Base-by-base conservation (phyloP, 2,797 vertebrate genomes). In the Notoglanidium macrostoma region DNA sequence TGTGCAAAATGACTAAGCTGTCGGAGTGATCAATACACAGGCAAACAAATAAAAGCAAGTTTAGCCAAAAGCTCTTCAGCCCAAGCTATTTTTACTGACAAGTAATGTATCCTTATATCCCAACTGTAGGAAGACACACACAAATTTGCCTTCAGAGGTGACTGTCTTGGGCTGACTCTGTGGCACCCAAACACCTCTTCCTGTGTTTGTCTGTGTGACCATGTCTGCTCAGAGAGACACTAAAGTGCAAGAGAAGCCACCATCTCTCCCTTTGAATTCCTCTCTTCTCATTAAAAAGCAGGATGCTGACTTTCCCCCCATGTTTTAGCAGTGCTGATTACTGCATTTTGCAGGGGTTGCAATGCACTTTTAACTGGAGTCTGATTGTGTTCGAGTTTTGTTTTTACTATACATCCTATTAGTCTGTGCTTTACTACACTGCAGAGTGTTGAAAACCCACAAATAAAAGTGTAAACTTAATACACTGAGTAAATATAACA, bases 281-380 rank as follows among this genome's bases (percentile, higher is more conserved):
- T 29, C 79, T 17, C 23, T 65, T 65, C 17, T 46, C 21, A 63
- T 29, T 5, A 46, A 82, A 23, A 82, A 81, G 9, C 84, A 85
- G 84, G 44, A 85, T 77, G 70, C 35, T 81, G 26, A 72, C 65
- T n/a, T 85, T 51, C 77, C 29, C 65, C 44, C 23, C 10, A 15
- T 32, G 49, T 67, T 87, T 87, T 61, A 29, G 46, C 35, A 72
- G 32, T 15, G 70, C 67, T 87, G 70, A 88, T 87, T 83, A 46
- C 14, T 29, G 32, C 55, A 65, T 70, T 81, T 77, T 70, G 17
- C 4, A 44, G 35, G 12, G 21, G 21, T 61, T 35, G 5, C 1
- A 11, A n/a, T 63, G 35, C 23, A 2, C 57, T 79, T 19, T 61
- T 61, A 44, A 80, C 57, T n/a, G 78, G 12, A n/a, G 61, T 23